phyloP scores from a whole-genome alignment of 1,140 invertebrate genomes.

The Parapsyche elsis region DNA sequence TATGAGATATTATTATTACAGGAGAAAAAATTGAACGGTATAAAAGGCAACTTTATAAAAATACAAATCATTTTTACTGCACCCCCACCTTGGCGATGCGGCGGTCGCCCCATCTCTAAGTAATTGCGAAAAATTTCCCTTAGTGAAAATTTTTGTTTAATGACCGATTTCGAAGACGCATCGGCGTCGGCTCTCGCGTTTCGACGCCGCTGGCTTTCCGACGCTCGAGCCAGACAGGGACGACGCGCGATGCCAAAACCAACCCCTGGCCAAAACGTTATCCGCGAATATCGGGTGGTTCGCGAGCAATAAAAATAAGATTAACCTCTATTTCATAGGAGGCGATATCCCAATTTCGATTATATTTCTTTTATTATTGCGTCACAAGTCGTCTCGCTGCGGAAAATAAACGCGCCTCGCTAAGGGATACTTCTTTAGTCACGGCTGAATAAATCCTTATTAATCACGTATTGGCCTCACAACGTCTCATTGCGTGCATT shows the following conservation, averaged over 20 bases:
- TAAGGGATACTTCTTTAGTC: not conserved
- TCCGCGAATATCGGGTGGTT: slow-evolving; percentile 47
- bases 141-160: slow-evolving; percentile 52
- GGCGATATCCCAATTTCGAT: slow-evolving; percentile 56
- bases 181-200: slow-evolving; percentile 27
- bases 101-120: slow-evolving; percentile 42
- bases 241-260: not conserved
- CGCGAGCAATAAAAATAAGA: slow-evolving; percentile 55
- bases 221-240: slow-evolving; percentile 15
- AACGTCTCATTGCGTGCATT: too few relatives aligned
- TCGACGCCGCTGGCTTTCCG: not conserved
- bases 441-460: not conserved
- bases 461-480: too few relatives aligned
- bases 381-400: slow-evolving; percentile 17
- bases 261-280: slow-evolving; percentile 17
- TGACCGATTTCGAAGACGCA: slow-evolving; percentile 42
- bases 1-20: not conserved
- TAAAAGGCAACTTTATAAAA: slow-evolving; percentile 44
- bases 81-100: slow-evolving; percentile 7
- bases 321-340: slow-evolving; percentile 55
- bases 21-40: slow-evolving; percentile 34
- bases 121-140: slow-evolving; percentile 54
- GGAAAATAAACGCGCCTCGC: not conserved
- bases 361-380: slow-evolving; percentile 52
- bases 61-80: slow-evolving; percentile 47